A percentile compares a stretch with the other conserved stretches of the same genome.
phyloP scores from a whole-genome alignment of 1,140 invertebrate species.

The Brachionus plicatilis region DNA sequence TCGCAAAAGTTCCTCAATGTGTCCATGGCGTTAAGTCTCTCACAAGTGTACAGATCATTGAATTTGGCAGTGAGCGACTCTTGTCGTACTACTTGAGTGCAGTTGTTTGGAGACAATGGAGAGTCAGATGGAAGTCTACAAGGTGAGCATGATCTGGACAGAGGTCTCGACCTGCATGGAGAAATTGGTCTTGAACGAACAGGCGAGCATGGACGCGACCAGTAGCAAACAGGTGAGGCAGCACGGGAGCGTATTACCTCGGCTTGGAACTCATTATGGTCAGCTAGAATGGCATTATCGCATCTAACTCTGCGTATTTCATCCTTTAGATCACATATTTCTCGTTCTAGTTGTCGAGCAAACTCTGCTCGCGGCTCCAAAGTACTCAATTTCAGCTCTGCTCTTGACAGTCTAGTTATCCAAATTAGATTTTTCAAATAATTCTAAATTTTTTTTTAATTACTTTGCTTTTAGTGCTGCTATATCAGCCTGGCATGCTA shows the following conservation, averaged over 20 bases:
- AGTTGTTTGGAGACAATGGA: conserved; percentile 5
- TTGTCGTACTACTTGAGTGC: background rate
- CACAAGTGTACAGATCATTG: conserved; percentile 53
- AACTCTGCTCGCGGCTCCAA: conserved; percentile 22
- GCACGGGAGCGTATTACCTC: conserved; percentile 10
- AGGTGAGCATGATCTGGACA: background rate
- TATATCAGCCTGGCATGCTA: conserved; percentile 19
- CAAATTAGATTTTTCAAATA: too few species aligned
- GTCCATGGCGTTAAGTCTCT: conserved; percentile 53
- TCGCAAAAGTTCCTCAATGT: conserved; percentile 50
- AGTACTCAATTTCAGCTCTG: conserved; percentile 28
- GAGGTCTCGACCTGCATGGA: background rate
- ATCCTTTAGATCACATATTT: conserved; percentile 37
- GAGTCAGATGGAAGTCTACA: background rate
- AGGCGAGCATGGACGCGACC: background rate
- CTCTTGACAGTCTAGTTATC: background rate
- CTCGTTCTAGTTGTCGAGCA: conserved; percentile 19
- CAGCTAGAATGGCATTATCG: conserved; percentile 7
- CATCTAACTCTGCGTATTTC: conserved; percentile 14
- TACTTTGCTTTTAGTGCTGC: conserved; percentile 34
- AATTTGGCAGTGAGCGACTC: conserved; percentile 46
- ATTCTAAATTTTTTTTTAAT: background rate
- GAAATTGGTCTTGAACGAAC: conserved; percentile 4
- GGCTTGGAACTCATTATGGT: conserved; percentile 34
- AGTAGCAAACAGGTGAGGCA: background rate